A percentile compares a stretch with the other conserved stretches of the same genome.
These are phyloP conservation scores for Nanorana parkeri DNA, from an alignment of 2,113 vertebrate species.

Conservation along the genomic window DNA sequence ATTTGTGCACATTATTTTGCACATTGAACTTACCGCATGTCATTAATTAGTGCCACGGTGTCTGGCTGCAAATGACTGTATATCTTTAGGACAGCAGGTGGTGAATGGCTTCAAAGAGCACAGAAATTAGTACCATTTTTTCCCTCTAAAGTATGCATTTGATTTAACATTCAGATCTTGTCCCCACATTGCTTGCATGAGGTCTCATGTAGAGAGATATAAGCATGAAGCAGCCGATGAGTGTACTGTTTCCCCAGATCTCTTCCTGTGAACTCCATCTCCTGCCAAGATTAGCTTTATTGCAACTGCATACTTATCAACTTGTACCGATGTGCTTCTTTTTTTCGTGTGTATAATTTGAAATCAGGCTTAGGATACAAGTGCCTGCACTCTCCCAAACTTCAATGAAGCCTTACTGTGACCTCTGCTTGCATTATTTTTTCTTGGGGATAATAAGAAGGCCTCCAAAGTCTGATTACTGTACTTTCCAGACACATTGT, in stretches of 20 bases:
- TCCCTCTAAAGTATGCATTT: slow-evolving; percentile 45
- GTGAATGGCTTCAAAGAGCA: slow-evolving; percentile 47
- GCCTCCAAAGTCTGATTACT: neutral
- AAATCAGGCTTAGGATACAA: neutral
- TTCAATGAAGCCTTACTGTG: slow-evolving; percentile 12
- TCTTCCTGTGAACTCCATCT: slow-evolving; percentile 26
- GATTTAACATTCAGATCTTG: slow-evolving; percentile 51
- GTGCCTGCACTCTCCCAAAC: slow-evolving; percentile 7
- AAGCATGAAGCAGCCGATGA: slow-evolving; percentile 37
- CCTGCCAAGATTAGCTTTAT: slow-evolving; percentile 42
- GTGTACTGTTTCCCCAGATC: slow-evolving; percentile 44
- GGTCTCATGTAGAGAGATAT: slow-evolving; percentile 45
- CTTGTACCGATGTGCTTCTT: slow-evolving; percentile 25
- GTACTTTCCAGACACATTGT: neutral
- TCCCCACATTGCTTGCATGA: slow-evolving; percentile 46
- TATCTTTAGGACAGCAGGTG: slow-evolving; percentile 58
- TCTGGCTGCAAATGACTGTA: slow-evolving; percentile 43
- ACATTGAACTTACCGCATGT: slow-evolving; percentile 49
- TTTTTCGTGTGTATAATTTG: slow-evolving; percentile 3
- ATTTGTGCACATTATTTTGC: slow-evolving; percentile 47
- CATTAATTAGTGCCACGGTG: slow-evolving; percentile 42
- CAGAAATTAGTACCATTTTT: slow-evolving; percentile 45
- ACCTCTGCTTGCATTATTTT: slow-evolving; percentile 14
- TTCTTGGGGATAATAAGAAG: slow-evolving; percentile 3
- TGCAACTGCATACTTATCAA: slow-evolving; percentile 26